Evolutionary conservation across 92 coral and sea anemone species (phyloP).

Genomic region (Anthopleura xanthogrammica): DNA sequence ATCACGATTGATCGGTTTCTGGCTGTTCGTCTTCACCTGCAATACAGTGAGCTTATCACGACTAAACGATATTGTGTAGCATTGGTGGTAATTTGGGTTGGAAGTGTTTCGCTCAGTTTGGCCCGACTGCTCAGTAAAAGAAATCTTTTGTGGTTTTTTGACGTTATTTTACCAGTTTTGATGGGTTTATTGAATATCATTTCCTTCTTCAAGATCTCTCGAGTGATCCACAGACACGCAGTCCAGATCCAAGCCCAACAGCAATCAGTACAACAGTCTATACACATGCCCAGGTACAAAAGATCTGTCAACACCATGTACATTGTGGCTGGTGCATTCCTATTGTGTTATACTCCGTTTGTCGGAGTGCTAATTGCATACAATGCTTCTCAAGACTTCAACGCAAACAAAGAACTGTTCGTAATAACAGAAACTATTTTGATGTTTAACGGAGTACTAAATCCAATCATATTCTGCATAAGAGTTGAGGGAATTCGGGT

Average conservation of each 20-base stretch:
- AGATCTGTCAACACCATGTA: conserved; percentile 38
- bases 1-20: conserved; percentile 49
- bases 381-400: neutral
- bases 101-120: neutral
- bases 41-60: conserved; percentile 37
- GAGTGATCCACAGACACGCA: no score
- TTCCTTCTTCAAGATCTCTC: neutral
- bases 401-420: neutral
- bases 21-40: conserved; percentile 42
- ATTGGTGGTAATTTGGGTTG: conserved; percentile 21
- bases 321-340: conserved; percentile 34
- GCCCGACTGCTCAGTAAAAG: neutral
- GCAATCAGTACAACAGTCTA: conserved; percentile 7
- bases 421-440: conserved; percentile 13
- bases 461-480: conserved; percentile 12
- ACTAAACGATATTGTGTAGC: conserved; percentile 14
- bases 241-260: neutral
- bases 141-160: neutral
- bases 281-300: conserved; percentile 22
- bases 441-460: neutral
- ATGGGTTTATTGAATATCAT: neutral
- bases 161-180: neutral
- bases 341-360: conserved; percentile 31
- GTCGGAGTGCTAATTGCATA: neutral
- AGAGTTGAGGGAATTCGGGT: conserved; percentile 3